phyloP scores from a whole-genome alignment of 2,797 vertebrate species.

The Hafferia zeledoni region DNA sequence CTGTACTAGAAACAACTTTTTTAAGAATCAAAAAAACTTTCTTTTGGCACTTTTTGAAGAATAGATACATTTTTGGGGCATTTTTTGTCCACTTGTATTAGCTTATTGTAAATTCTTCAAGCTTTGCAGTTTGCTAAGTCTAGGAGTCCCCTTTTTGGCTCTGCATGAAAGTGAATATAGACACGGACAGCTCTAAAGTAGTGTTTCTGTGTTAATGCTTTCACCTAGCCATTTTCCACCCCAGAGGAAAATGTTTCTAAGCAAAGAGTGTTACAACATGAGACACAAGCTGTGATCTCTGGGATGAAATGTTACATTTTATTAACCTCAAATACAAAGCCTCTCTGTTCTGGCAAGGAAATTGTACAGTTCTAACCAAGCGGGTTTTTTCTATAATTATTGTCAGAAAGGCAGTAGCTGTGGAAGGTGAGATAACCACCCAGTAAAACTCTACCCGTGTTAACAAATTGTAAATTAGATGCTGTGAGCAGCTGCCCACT shows the following conservation, averaged over 20 bases:
- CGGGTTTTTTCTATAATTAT: neutral
- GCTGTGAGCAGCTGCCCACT: neutral
- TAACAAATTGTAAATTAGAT: constrained; percentile 30
- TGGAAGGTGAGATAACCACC: constrained; percentile 5
- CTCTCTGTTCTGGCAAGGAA: neutral
- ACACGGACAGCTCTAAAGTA: neutral
- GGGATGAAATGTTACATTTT: constrained; percentile 29
- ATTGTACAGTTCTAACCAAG: neutral
- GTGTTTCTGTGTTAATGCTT: neutral
- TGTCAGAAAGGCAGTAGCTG: neutral
- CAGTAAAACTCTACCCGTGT: neutral
- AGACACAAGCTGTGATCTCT: constrained; percentile 46
- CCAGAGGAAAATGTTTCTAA: constrained; percentile 42
- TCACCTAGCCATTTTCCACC: neutral
- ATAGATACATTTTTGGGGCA: neutral
- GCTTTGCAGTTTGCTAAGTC: neutral
- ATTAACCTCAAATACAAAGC: constrained; percentile 61
- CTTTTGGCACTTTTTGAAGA: neutral
- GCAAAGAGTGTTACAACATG: constrained; percentile 14
- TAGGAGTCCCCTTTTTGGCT: neutral
- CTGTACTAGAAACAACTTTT: neutral
- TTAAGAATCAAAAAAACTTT: neutral
- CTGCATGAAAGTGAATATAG: neutral
- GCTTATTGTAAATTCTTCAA: neutral
- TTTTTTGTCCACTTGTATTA: neutral